Percentiles rank a stretch among this genome's conserved stretches.
Evolutionary conservation across 1,140 invertebrate genomes (phyloP).

Genomic region (Drosophila kikkawai): DNA sequence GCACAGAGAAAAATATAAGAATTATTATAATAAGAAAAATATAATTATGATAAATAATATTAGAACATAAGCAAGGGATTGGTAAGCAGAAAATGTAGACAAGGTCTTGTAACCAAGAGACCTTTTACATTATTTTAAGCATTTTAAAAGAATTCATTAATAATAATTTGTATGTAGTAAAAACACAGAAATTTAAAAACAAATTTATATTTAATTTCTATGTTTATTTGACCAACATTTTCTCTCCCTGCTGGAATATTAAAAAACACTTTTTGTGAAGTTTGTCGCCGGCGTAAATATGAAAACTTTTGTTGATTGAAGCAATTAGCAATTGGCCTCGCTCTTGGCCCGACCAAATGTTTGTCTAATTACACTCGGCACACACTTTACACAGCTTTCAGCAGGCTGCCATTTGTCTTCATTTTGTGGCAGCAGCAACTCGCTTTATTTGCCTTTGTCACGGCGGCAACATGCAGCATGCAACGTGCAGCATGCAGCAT

Average conservation of each 20-base stretch:
- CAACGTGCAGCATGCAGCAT: conserved; percentile 48
- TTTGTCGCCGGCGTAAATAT: conserved; percentile 42
- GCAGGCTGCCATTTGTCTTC: conserved; percentile 77
- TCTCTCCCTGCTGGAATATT: conserved; percentile 24
- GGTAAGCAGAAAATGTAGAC: no score
- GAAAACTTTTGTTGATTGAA: conserved; percentile 72
- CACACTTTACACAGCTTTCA: conserved; percentile 80
- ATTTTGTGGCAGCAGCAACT: conserved; percentile 58
- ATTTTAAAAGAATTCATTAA: no score
- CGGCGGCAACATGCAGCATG: conserved; percentile 53
- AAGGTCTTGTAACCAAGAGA: no score
- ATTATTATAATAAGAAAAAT: neutral
- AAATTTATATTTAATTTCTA: no score
- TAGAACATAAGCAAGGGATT: no score
- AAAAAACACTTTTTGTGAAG: conserved; percentile 41
- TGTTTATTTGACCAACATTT: neutral
- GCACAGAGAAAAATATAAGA: conserved; percentile 6
- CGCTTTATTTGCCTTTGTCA: conserved; percentile 78
- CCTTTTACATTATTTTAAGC: no score
- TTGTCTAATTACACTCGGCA: conserved; percentile 76
- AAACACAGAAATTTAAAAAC: no score
- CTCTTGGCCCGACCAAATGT: conserved; percentile 69
- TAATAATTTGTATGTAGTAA: no score
- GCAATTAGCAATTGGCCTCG: conserved; percentile 77
- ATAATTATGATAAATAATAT: neutral